Conservation (phyloP, 2,888 invertebrate species). For the Acanthococcus lagerstroemiae region DNA sequence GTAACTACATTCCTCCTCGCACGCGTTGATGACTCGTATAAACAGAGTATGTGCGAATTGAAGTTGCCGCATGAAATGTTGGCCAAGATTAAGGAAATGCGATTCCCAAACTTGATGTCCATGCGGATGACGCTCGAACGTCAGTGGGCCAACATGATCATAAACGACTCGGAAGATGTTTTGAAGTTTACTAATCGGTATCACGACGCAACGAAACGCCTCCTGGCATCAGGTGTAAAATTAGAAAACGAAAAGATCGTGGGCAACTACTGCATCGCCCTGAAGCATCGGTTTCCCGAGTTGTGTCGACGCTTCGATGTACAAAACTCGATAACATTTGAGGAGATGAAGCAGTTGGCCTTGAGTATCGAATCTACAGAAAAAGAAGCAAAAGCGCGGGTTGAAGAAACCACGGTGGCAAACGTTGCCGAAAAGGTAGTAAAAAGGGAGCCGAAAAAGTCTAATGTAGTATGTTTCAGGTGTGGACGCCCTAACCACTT, state of each 20-base stretch:
- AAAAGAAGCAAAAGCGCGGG: background rate
- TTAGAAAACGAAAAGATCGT: background rate
- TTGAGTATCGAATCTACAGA: background rate
- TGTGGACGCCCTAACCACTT: background rate
- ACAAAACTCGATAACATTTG: background rate
- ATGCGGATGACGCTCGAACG: background rate
- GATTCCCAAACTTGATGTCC: background rate
- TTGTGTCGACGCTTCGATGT: background rate
- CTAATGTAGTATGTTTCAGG: background rate
- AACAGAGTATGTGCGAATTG: background rate
- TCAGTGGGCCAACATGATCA: background rate
- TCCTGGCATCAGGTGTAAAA: background rate
- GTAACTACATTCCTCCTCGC: background rate
- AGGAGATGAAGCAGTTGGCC: background rate
- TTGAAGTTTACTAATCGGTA: background rate
- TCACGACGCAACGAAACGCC: background rate
- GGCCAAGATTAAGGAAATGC: background rate
- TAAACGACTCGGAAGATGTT: background rate
- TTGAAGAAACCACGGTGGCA: background rate
- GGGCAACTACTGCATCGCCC: background rate
- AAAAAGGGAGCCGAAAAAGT: background rate
- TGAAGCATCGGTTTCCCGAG: background rate
- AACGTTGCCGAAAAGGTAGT: too few species aligned
- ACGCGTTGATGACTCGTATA: background rate
- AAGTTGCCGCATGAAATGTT: background rate